phyloP scores from a whole-genome alignment of 1,140 invertebrate species.

The Radopholus similis region DNA sequence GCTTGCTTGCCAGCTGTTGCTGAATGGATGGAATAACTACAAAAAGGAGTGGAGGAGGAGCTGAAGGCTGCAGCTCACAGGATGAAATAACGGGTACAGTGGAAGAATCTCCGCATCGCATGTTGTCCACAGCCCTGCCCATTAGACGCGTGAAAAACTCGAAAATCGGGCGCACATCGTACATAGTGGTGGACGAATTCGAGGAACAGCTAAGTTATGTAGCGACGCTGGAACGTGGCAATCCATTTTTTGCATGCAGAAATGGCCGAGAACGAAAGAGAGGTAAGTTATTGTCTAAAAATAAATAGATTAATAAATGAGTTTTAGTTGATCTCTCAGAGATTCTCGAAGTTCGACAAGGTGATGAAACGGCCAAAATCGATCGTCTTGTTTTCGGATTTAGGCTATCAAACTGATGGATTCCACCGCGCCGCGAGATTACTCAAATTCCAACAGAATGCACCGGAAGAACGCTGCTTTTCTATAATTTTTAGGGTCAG shows the following conservation, averaged over 20 bases:
- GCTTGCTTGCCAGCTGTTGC: not conserved
- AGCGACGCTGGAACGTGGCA: not conserved
- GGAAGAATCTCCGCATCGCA: not conserved
- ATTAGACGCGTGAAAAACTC: slow-evolving; percentile 18
- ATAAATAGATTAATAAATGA: too few relatives aligned
- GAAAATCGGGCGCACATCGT: slow-evolving; percentile 1
- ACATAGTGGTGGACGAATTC: slow-evolving; percentile 12
- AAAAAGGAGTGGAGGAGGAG: not conserved
- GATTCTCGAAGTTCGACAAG: slow-evolving; percentile 51
- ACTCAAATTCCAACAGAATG: slow-evolving; percentile 44
- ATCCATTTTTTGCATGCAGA: not conserved
- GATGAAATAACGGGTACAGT: not conserved
- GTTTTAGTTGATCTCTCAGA: slow-evolving; percentile 48
- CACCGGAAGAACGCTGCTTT: slow-evolving; percentile 46
- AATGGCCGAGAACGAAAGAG: not conserved
- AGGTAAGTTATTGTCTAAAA: too few relatives aligned
- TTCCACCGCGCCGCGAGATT: slow-evolving; percentile 49
- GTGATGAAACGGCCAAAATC: too few relatives aligned
- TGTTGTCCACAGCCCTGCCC: not conserved
- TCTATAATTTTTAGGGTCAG: slow-evolving; percentile 46
- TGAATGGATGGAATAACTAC: not conserved
- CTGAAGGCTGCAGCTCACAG: not conserved
- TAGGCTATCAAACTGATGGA: slow-evolving; percentile 54
- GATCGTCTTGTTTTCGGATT: too few relatives aligned
- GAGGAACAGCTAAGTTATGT: slow-evolving; percentile 15